A percentile compares a stretch with the other conserved stretches of the same genome.
These are phyloP conservation scores for Colinus virginianus DNA, from an alignment of 2,113 vertebrate genomes.

Conservation along the genomic window DNA sequence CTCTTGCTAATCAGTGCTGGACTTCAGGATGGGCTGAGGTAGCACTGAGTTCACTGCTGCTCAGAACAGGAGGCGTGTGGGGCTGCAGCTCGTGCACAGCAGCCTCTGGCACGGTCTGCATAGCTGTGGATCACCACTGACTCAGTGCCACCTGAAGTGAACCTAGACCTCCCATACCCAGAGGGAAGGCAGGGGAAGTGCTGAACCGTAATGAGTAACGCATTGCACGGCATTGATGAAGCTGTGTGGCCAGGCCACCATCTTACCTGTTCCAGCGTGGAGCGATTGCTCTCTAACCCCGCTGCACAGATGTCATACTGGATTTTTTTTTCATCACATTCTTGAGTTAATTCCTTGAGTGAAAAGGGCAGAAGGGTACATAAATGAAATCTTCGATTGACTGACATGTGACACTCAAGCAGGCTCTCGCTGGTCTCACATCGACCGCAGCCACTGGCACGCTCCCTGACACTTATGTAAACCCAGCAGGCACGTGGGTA, in stretches of 20 bases:
- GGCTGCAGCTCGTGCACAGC: background rate
- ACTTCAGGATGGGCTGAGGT: accelerated
- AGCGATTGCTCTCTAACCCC: slow-evolving; percentile 93
- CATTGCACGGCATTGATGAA: background rate
- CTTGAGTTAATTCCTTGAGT: slow-evolving; percentile 89
- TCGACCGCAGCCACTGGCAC: slow-evolving; percentile 61
- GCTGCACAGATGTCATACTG: slow-evolving; percentile 94
- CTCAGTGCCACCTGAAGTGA: background rate
- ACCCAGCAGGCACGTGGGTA: slow-evolving; percentile 48
- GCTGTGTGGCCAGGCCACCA: accelerated
- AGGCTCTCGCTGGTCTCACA: slow-evolving; percentile 52
- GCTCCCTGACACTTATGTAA: slow-evolving; percentile 44
- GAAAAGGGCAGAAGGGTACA: slow-evolving; percentile 61
- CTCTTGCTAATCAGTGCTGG: background rate
- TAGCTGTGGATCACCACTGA: background rate
- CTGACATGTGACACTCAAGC: slow-evolving; percentile 49
- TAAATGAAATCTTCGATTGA: slow-evolving; percentile 42
- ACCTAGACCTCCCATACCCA: background rate
- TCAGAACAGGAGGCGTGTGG: background rate
- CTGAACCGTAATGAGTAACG: accelerated
- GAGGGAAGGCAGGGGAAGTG: background rate
- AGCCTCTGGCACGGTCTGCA: background rate
- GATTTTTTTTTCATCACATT: slow-evolving; percentile 90
- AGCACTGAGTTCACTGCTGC: background rate
- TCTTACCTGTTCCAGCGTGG: slow-evolving; percentile 92